A percentile compares a stretch with the other conserved stretches of the same genome.
phyloP scores from a whole-genome alignment of 1,140 invertebrate genomes.

The Dendroctonus ponderosae region DNA sequence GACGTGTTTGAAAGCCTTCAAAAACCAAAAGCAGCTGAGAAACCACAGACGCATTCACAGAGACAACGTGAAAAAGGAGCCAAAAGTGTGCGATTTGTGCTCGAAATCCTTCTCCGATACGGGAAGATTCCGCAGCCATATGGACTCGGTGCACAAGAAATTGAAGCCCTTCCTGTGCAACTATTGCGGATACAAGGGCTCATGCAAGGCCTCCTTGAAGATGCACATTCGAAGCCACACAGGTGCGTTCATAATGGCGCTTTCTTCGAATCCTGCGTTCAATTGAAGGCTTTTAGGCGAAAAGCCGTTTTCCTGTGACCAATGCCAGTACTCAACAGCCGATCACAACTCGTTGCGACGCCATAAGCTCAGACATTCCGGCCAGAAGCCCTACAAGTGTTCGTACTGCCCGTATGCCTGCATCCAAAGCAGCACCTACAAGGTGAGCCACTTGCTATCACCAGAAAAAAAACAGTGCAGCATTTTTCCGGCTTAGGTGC shows the following conservation, averaged over 20 bases:
- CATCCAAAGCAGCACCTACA: slow-evolving; percentile 68
- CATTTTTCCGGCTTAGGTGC: slow-evolving; percentile 40
- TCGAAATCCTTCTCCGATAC: slow-evolving; percentile 59
- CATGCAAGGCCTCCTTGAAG: slow-evolving; percentile 62
- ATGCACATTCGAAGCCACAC: slow-evolving; percentile 75
- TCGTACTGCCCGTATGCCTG: slow-evolving; percentile 67
- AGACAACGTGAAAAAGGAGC: slow-evolving; percentile 40
- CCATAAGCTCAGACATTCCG: slow-evolving; percentile 75
- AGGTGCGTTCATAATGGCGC: slow-evolving; percentile 47
- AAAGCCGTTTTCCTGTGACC: slow-evolving; percentile 78
- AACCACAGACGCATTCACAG: slow-evolving; percentile 63
- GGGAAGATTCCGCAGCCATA: slow-evolving; percentile 61
- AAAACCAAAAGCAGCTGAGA: slow-evolving; percentile 71
- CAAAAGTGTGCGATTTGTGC: slow-evolving; percentile 60
- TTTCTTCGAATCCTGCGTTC: not conserved
- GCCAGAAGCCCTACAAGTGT: slow-evolving; percentile 70
- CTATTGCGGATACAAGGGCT: slow-evolving; percentile 68
- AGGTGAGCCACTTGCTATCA: slow-evolving; percentile 41
- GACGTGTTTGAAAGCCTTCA: slow-evolving; percentile 72
- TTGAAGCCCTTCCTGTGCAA: slow-evolving; percentile 68
- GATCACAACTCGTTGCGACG: slow-evolving; percentile 81
- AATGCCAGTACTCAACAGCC: slow-evolving; percentile 71
- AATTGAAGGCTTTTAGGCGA: slow-evolving; percentile 57
- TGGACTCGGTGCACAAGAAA: slow-evolving; percentile 66
- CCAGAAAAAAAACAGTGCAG: not conserved